Evolutionary conservation across 2,797 vertebrate species (phyloP).

Genomic region (Pseudopleuronectes americanus): DNA sequence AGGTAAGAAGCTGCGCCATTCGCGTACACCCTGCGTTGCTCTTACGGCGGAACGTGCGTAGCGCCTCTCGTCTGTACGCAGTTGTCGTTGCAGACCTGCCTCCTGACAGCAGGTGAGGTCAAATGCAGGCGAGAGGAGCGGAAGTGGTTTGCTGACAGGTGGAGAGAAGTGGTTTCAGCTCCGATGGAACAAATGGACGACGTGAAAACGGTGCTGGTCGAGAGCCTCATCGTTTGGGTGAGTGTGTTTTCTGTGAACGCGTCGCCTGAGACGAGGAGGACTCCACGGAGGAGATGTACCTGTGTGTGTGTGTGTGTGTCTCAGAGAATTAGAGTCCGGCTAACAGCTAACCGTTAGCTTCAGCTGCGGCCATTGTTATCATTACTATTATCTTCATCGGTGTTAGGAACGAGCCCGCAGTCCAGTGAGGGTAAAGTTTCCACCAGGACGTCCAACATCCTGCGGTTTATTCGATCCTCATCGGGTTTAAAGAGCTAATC

Average conservation of each 20-base stretch:
- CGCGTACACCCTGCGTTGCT: slow-evolving; percentile 68
- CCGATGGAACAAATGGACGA: slow-evolving; percentile 75
- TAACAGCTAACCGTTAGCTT: no score
- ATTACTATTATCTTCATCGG: neutral
- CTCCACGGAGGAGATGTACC: slow-evolving; percentile 51
- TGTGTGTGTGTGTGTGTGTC: slow-evolving; percentile 42
- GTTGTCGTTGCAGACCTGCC: slow-evolving; percentile 51
- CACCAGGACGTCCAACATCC: slow-evolving; percentile 1
- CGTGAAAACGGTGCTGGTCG: slow-evolving; percentile 82
- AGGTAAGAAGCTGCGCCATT: slow-evolving; percentile 58
- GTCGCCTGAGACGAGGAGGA: neutral
- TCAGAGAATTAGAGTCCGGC: no score
- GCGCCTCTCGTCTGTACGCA: slow-evolving; percentile 19
- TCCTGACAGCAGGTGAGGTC: slow-evolving; percentile 84
- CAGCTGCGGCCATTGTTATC: neutral
- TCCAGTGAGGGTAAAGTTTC: slow-evolving; percentile 20
- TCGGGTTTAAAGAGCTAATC: slow-evolving; percentile 60
- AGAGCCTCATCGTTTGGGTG: slow-evolving; percentile 96
- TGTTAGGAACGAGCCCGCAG: neutral
- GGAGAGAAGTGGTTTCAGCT: slow-evolving; percentile 65
- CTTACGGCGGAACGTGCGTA: slow-evolving; percentile 14
- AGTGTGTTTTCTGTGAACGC: slow-evolving; percentile 67
- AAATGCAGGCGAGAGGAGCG: slow-evolving; percentile 73
- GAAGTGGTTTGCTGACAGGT: slow-evolving; percentile 84
- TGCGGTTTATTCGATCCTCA: slow-evolving; percentile 24